Evolutionary conservation across 2,113 vertebrate genomes (phyloP), one percentile per base, ranked within the genome.

Genomic region (Eulemur rufifrons): DNA sequence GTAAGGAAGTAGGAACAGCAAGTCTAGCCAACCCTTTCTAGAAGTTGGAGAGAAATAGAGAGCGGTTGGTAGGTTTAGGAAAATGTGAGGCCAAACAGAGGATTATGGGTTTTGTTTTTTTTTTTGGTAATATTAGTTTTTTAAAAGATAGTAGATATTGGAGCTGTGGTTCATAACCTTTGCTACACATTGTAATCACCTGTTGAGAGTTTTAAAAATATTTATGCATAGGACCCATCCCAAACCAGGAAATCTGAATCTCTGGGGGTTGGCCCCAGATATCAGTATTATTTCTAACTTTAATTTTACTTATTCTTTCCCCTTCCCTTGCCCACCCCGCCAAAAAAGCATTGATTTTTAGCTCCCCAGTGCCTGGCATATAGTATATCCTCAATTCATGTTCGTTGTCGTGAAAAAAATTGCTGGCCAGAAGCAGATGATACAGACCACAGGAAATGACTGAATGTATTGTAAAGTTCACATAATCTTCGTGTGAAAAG

Each of bases 111-210:
- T 50, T 89, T n/a, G n/a, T n/a, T 71, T 69, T 32, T 89, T 39
- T 50, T 89, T 71, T 69, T 32, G 86, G 11, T 32, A 50, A 71
- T 63, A 52, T 63, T 76, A 29, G 50, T 52, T 74, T 71, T 78
- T 68, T 86, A 56, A 76, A 94, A 96, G 34, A 17, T 86, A 42
- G 37, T n/a, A 95, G 69, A 97, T 39, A 77, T 2, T 59, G 85
- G 52, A 66, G 3, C 42, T 45, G 50, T 32, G 32, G 42, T 85
- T 94, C 39, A 81, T 84, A 95, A 81, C 18, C 32, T 82, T 85
- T 56, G 61, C 66, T 91, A 82, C 17, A 86, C 78, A 78, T 1
- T 32, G 4, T n/a, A 95, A 73, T 74, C 39, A 52, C 47, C 34
- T 50, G 34, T 11, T 77, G 13, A 89, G n/a, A 8, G 56, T 95